Conservation (phyloP, 2,113 vertebrate species). For the Cyprinodon tularosa region DNA sequence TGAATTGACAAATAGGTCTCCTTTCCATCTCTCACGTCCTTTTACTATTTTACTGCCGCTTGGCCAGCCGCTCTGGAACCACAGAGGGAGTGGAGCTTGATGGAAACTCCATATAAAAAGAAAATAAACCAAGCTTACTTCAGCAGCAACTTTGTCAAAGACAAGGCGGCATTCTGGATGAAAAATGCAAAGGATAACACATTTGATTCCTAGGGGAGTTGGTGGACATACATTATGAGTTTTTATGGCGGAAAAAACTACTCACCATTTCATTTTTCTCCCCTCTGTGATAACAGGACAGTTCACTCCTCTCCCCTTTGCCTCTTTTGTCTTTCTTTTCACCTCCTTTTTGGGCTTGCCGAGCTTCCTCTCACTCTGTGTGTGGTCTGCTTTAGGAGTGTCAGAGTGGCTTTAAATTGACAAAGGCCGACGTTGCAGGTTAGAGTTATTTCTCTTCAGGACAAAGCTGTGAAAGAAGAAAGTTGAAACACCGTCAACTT, state of each 20-base stretch:
- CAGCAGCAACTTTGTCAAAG: conserved; percentile 52
- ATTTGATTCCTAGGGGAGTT: conserved; percentile 33
- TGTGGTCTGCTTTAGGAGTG: conserved; percentile 58
- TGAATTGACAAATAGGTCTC: conserved; percentile 65
- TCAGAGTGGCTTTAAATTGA: conserved; percentile 28
- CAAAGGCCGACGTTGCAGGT: conserved; percentile 51
- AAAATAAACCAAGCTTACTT: conserved; percentile 70
- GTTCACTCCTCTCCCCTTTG: conserved; percentile 48
- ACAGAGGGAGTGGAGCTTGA: conserved; percentile 71
- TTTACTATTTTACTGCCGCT: conserved; percentile 73
- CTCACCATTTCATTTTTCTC: conserved; percentile 48
- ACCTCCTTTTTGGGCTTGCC: conserved; percentile 8
- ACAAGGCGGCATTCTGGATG: conserved; percentile 16
- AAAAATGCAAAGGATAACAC: conserved; percentile 46
- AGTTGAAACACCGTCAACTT: not conserved
- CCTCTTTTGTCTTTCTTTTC: conserved; percentile 23
- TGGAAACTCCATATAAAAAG: conserved; percentile 75
- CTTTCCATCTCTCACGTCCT: conserved; percentile 71
- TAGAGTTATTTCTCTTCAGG: conserved; percentile 34
- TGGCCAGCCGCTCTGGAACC: conserved; percentile 77
- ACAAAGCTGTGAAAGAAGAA: conserved; percentile 40
- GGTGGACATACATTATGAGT: conserved; percentile 43
- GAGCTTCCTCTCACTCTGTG: conserved; percentile 43
- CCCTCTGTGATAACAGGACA: conserved; percentile 59
- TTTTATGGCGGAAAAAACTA: conserved; percentile 58